Percentiles rank a stretch among this genome's conserved stretches.
Evolutionary conservation across 2,113 vertebrate genomes (phyloP).

Genomic region (Zonotrichia leucophrys): DNA sequence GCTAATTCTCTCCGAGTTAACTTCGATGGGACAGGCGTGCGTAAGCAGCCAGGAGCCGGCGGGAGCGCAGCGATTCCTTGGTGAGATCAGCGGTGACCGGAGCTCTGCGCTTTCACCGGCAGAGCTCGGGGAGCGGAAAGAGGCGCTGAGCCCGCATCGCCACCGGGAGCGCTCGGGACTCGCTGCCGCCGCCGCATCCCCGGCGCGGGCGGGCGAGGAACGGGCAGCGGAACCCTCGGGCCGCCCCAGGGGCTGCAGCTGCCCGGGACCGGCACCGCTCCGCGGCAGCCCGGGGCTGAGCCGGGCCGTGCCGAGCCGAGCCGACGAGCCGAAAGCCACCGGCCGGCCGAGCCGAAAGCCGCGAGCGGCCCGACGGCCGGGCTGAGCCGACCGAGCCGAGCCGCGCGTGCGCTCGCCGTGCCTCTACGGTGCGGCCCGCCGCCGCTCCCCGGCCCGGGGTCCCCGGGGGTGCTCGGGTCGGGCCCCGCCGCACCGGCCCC

Average conservation of each 20-base stretch:
- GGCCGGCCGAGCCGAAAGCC: too few relatives aligned
- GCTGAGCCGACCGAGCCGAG: not conserved
- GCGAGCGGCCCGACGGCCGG: too few relatives aligned
- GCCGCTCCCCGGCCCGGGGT: not conserved
- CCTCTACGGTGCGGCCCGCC: too few relatives aligned
- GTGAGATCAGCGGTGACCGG: not conserved
- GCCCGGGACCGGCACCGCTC: too few relatives aligned
- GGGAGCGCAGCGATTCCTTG: not conserved
- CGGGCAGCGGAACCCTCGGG: not conserved
- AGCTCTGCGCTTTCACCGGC: not conserved
- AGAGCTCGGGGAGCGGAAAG: accelerated
- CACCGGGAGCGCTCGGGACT: not conserved
- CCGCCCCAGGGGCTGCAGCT: not conserved
- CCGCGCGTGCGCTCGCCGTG: too few relatives aligned
- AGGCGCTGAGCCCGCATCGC: not conserved
- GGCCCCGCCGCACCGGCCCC: not conserved
- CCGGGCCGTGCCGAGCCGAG: not conserved
- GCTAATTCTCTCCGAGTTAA: not conserved
- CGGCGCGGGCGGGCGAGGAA: not conserved
- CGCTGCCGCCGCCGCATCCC: not conserved
- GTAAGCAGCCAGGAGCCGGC: not conserved
- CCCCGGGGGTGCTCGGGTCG: not conserved
- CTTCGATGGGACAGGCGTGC: not conserved
- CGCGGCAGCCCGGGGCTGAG: not conserved
- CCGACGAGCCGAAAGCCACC: too few relatives aligned